Base-by-base conservation (phyloP, 2,888 invertebrate species). In the Periphyllus acericola region DNA sequence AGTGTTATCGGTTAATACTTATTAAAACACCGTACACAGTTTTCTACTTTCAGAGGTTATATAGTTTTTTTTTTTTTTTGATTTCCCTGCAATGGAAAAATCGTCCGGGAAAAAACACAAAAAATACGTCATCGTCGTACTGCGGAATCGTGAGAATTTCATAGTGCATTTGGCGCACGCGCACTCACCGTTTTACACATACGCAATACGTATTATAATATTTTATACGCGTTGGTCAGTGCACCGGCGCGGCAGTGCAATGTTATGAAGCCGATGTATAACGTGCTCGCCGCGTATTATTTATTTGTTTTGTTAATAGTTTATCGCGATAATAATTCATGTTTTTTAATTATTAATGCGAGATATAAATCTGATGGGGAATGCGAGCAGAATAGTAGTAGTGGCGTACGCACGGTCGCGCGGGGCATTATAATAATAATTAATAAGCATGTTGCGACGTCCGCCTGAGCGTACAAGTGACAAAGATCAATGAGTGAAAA, bases 241-340 rank as follows among this genome's bases (percentile, higher is more conserved):
- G 36, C 36, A 74, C 14, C 17, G 32, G 34, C 34, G 11, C 36
- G 8, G 25, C 17, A 55, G 34, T 34, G 34, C 9, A 14, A 32
- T 78, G 78, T 78, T 78, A 21, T 34, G 34, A 79, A 32, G 52
- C 34, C 36, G 17, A n/a, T 60, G n/a, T 79, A 72, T 19, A 1
- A 25, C 60, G 55, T 1, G 52, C 52, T 11, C 55, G 46, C 46
- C 29, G 25, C 36, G 60, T 36, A 36, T 60, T 46, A 83, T 72
- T 55, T 72, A 72, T 83, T 83, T 83, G 83, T 72, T 83, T 83
- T 72, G 19, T 9, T 8, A 32, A 52, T 83, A 74, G 74, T 74
- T 83, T 74, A 83, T 83, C 71, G 71, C 72, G 17, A 55, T 52
- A 34, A 74, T 83, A 83, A 83, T 55, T 83, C 74, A 83, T 34